Base-by-base conservation (phyloP, 2,797 vertebrate species). In the Pangasius krempfi region DNA sequence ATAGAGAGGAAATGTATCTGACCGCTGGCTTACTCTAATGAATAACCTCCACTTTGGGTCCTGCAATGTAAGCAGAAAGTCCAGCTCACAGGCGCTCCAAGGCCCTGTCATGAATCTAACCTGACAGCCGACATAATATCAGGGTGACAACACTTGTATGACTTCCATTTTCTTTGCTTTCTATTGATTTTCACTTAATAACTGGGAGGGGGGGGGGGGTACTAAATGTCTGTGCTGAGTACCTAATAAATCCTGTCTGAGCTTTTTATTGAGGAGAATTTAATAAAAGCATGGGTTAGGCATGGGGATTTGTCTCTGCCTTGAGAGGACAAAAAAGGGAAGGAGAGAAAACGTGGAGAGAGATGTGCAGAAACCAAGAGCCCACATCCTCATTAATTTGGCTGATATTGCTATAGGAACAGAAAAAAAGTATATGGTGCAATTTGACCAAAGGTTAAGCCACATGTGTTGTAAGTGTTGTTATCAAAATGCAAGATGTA, bases 181-280 rank as follows among this genome's bases (percentile, higher is more conserved):
- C 98, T 98, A 99, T 99, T 99, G 98, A 99, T 99, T 99, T 99
- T 99, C 98, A 99, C 98, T 99, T 99, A 99, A 99, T 99, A 99
- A 99, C 97, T 96, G 20, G 16, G 33, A 20, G 33, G 97, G 97
- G 47, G 14, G 95, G 94, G 96, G 97, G 98, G 99, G 99, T 98
- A 99, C 98, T 99, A 99, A 99, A 99, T 97, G 98, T 97, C 97
- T 94, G 93, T 94, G 96, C 97, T 99, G 98, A 99, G 98, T 99
- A 99, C 98, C 98, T 99, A 99, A 99, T 99, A 99, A 99, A 99
- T 99, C 98, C 98, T 98, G 98, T 97, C 98, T 98, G 98, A 98
- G 98, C 98, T 98, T 98, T 99, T 99, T 99, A 99, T 99, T 99
- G 98, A 98, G 97, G 98, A 97, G 97, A 99, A 99, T 99, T 99